These are phyloP conservation scores for Ormyrus rosae DNA, from an alignment of 2,888 invertebrate species.

Conservation along the genomic window DNA sequence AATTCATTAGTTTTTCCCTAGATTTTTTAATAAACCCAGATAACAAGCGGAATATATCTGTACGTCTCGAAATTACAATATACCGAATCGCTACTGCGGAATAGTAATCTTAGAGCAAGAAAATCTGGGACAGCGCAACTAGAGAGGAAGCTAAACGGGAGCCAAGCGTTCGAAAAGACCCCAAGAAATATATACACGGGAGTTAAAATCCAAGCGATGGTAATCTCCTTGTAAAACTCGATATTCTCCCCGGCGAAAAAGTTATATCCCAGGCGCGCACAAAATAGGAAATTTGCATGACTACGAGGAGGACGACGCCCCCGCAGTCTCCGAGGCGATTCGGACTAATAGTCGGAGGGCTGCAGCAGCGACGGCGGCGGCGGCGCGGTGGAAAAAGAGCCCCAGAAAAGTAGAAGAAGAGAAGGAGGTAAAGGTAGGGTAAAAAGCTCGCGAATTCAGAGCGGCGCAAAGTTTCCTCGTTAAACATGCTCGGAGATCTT, in stretches of 20 bases:
- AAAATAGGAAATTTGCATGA: constrained; percentile 41
- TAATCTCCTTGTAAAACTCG: not conserved
- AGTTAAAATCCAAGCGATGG: too few species aligned
- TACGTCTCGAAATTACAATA: too few species aligned
- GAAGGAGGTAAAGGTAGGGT: not conserved
- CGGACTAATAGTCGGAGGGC: constrained; percentile 37
- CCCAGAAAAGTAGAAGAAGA: not conserved
- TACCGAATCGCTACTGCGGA: too few species aligned
- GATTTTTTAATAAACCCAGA: too few species aligned
- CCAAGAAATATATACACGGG: too few species aligned
- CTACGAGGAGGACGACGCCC: not conserved
- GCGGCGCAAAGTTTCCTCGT: constrained; percentile 61
- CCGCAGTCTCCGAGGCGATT: not conserved
- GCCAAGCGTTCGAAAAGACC: not conserved
- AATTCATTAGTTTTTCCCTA: too few species aligned
- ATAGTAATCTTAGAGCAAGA: too few species aligned
- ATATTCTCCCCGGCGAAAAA: constrained; percentile 1
- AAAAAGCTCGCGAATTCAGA: constrained; percentile 11
- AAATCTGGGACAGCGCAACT: not conserved
- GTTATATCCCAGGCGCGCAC: not conserved
- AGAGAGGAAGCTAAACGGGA: not conserved
- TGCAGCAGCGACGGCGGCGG: not conserved
- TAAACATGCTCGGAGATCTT: constrained; percentile 62
- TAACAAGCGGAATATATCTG: too few species aligned
- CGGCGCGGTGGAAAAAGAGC: not conserved